Evolutionary conservation across 2,797 vertebrate species (phyloP).

Genomic region (Perdix hodgsoniae): DNA sequence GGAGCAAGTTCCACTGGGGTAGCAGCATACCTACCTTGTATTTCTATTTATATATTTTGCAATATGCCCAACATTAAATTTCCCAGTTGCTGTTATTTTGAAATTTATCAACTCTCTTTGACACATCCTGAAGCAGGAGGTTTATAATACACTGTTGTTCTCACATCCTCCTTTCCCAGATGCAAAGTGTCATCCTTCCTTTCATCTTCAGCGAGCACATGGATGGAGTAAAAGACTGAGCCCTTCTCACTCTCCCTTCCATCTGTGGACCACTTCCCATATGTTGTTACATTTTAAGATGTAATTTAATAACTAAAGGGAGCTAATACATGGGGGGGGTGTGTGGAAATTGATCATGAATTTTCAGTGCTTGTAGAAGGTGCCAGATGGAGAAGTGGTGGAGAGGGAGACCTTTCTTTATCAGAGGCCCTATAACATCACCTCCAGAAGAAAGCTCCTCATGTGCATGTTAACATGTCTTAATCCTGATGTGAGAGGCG

Average conservation of each 20-base stretch:
- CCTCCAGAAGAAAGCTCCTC: not conserved
- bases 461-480: accelerated
- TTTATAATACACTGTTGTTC: not conserved
- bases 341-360: not conserved
- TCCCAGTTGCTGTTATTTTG: not conserved
- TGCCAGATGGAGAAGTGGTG: slow-evolving; percentile 17
- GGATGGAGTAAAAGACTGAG: slow-evolving; percentile 6
- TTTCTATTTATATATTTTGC: slow-evolving; percentile 21
- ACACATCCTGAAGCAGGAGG: not conserved
- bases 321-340: slow-evolving; percentile 27
- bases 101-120: not conserved
- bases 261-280: slow-evolving; percentile 55
- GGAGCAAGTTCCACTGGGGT: not conserved
- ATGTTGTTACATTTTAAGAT: slow-evolving; percentile 43
- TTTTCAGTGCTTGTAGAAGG: slow-evolving; percentile 33
- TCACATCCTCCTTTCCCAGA: not conserved
- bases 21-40: not conserved
- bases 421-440: not conserved
- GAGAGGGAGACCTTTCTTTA: slow-evolving; percentile 11
- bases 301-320: slow-evolving; percentile 26
- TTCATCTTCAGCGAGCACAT: not conserved
- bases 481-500: not conserved
- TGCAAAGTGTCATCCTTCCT: not conserved
- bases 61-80: not conserved
- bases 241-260: slow-evolving; percentile 36